Evolutionary conservation across 2,797 vertebrate genomes (phyloP), one percentile per base, ranked within the genome.

Genomic region (Valencia hispanica): DNA sequence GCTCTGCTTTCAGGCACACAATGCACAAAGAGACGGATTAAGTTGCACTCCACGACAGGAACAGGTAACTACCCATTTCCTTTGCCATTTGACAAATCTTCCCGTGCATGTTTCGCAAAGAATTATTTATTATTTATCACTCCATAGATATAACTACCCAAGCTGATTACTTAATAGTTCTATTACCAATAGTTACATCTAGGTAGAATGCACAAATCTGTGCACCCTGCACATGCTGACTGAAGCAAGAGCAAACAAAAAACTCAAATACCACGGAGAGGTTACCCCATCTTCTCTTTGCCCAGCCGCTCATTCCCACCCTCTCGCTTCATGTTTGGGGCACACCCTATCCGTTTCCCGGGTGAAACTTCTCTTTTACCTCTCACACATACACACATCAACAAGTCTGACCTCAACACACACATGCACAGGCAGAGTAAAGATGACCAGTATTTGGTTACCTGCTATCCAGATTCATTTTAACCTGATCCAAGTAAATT

Each of bases 401-500:
- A 65, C 78, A 39, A 57, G 20, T 69, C 53, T n/a, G 15, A 55
- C 17, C 68, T 32, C 41, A 68, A 55, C 74, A 32, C 68, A 63
- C 65, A 70, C 53, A 73, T 1, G 41, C 68, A 34, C 55, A 82
- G 0, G 78, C 11, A 79, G 0, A 63, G 55, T 11, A 25, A 83
- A 77, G 82, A 89, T 84, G 90, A 47, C 84, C 61, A 41, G 84
- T 77, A 68, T 93, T 88, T 65, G 77, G 89, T 93, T 91, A 90
- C 87, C 85, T 88, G 84, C 87, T 86, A 74, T 89, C 84, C 83
- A 93, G 90, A 94, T 94, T 91, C 94, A 87, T 87, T 89, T 93
- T 82, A 92, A 94, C 92, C 88, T 89, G 90, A 94, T 94, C 93
- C 90, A 78, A 90, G 91, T 90, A 90, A 93, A 91, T 90, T 77